These are phyloP conservation scores for Drosophila rhopaloa DNA, from an alignment of 1,140 invertebrate genomes.

Conservation along the genomic window DNA sequence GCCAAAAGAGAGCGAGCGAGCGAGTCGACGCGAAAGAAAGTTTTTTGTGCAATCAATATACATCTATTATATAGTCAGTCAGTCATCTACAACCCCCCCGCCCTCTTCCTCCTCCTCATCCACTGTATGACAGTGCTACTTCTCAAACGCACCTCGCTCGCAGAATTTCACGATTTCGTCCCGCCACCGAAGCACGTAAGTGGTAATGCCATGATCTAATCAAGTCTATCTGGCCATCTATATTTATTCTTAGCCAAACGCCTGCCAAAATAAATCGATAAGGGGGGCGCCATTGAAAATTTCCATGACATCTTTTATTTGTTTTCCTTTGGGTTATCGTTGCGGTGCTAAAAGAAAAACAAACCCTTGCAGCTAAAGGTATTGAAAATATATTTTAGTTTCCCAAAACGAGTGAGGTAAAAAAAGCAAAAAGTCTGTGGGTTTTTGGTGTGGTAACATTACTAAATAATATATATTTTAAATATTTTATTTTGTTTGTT, in stretches of 20 bases:
- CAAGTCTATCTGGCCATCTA: conserved; percentile 7
- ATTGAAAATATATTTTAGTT: too few relatives aligned
- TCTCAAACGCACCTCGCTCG: conserved; percentile 15
- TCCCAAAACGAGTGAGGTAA: too few relatives aligned
- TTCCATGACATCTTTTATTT: conserved; percentile 43
- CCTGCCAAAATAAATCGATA: conserved; percentile 36
- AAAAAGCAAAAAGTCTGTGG: too few relatives aligned
- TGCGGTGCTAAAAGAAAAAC: background rate
- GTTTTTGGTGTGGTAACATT: too few relatives aligned
- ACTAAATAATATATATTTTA: too few relatives aligned
- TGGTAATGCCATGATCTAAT: conserved; percentile 45
- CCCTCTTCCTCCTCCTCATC: background rate
- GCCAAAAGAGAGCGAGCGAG: conserved; percentile 21
- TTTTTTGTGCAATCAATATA: conserved; percentile 65
- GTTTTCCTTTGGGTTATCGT: background rate
- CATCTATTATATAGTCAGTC: conserved; percentile 41
- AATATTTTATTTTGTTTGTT: background rate
- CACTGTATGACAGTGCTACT: conserved; percentile 43
- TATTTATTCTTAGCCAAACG: conserved; percentile 11
- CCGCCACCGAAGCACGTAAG: conserved; percentile 28
- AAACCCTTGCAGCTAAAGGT: background rate
- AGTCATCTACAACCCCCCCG: background rate
- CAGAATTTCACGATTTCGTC: conserved; percentile 9
- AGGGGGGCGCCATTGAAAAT: conserved; percentile 30
- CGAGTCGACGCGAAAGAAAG: conserved; percentile 36